These are phyloP conservation scores for Sialis lutaria DNA, from an alignment of 2,888 invertebrate genomes.

Conservation along the genomic window DNA sequence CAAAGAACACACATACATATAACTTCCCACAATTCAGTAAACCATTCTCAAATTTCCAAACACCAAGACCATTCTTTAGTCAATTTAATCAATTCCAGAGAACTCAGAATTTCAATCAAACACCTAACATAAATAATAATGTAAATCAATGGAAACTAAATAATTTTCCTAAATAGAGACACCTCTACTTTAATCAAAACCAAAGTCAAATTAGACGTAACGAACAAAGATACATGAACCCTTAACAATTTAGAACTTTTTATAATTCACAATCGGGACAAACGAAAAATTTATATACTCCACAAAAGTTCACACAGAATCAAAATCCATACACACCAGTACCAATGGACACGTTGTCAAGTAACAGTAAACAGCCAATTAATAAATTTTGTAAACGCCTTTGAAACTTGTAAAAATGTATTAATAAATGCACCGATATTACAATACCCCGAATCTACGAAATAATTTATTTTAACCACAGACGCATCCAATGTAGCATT, in stretches of 20 bases:
- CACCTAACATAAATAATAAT: not conserved
- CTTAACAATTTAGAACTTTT: too few species aligned
- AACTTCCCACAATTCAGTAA: too few species aligned
- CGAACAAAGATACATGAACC: not conserved
- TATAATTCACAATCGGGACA: too few species aligned
- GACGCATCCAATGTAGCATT: too few species aligned
- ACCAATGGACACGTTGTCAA: conserved; percentile 5
- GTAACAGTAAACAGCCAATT: not conserved
- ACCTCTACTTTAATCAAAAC: not conserved
- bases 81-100: not conserved
- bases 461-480: too few species aligned
- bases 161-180: not conserved
- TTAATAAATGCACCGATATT: not conserved
- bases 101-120: not conserved
- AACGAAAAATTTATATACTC: too few species aligned
- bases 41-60: too few species aligned
- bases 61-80: too few species aligned
- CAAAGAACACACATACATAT: not conserved
- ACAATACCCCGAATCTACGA: too few species aligned
- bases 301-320: too few species aligned
- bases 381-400: not conserved
- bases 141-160: not conserved
- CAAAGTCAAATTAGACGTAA: not conserved
- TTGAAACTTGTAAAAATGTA: too few species aligned
- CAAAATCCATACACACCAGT: not conserved